Percentiles rank a stretch among this genome's conserved stretches.
Evolutionary conservation across 2,113 vertebrate species (phyloP).

Genomic region (Callospermophilus lateralis): DNA sequence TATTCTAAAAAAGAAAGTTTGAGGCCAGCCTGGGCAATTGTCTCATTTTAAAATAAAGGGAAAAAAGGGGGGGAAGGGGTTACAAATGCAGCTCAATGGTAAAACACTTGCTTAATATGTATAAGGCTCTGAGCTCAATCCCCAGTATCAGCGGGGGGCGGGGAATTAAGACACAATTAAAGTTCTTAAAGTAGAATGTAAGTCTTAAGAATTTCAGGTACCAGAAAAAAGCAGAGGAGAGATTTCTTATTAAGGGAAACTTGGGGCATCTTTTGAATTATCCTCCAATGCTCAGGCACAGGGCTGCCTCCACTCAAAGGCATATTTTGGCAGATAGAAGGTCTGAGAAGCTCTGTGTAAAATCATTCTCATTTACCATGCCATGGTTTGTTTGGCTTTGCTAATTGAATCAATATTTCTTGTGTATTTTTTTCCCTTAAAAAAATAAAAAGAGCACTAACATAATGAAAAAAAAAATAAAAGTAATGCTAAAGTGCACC

Average conservation of each 20-base stretch:
- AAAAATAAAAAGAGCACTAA: background rate
- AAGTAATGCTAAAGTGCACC: background rate
- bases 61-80: background rate
- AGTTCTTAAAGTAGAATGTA: background rate
- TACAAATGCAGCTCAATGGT: background rate
- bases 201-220: conserved; percentile 13
- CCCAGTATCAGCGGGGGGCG: background rate
- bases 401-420: conserved; percentile 80
- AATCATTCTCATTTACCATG: conserved; percentile 69
- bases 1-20: background rate
- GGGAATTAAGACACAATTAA: background rate
- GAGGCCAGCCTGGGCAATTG: background rate
- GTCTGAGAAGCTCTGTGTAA: conserved; percentile 45
- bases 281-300: background rate
- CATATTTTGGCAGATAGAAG: conserved; percentile 52
- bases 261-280: background rate
- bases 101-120: background rate
- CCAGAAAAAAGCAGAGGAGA: background rate
- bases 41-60: background rate
- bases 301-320: background rate
- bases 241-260: background rate
- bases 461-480: no score
- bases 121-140: background rate
- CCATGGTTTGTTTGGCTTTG: conserved; percentile 65
- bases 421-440: conserved; percentile 28